Conservation (phyloP, 2,797 vertebrate species). For the Anisognathus igniventris region DNA sequence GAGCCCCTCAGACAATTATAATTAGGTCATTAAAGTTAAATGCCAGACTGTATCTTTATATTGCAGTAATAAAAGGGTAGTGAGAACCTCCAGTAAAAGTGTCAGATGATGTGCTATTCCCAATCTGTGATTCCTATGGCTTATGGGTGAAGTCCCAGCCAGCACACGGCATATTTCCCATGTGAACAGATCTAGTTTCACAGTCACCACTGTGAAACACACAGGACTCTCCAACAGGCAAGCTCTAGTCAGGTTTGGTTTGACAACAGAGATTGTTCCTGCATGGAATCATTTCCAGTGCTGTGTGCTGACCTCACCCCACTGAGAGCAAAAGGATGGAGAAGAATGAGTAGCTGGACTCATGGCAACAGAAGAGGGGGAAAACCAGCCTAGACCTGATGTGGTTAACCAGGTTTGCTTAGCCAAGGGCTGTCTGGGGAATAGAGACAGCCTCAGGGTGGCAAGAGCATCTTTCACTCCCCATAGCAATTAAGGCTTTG, state of each 20-base stretch:
- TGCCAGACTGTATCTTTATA: conserved; percentile 5
- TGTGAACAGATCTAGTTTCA: neutral
- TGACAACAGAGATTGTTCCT: neutral
- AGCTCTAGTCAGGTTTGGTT: neutral
- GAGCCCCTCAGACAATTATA: neutral
- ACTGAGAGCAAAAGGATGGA: neutral
- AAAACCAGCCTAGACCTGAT: fast-evolving
- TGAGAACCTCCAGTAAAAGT: neutral
- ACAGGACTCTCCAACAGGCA: no score
- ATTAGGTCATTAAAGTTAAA: neutral
- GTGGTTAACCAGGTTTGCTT: neutral
- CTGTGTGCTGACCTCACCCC: neutral
- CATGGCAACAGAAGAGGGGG: neutral
- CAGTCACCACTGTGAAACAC: neutral
- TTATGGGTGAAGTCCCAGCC: neutral
- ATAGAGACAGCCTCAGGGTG: neutral
- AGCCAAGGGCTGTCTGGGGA: neutral
- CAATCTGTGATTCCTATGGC: neutral
- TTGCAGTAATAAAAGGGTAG: conserved; percentile 1
- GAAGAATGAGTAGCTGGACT: fast-evolving
- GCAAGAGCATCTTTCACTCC: neutral
- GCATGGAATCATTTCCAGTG: neutral
- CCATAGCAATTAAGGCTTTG: neutral
- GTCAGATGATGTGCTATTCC: neutral
- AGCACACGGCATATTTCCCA: neutral